phyloP scores from a whole-genome alignment of 2,113 vertebrate genomes.

The Nerophis ophidion region DNA sequence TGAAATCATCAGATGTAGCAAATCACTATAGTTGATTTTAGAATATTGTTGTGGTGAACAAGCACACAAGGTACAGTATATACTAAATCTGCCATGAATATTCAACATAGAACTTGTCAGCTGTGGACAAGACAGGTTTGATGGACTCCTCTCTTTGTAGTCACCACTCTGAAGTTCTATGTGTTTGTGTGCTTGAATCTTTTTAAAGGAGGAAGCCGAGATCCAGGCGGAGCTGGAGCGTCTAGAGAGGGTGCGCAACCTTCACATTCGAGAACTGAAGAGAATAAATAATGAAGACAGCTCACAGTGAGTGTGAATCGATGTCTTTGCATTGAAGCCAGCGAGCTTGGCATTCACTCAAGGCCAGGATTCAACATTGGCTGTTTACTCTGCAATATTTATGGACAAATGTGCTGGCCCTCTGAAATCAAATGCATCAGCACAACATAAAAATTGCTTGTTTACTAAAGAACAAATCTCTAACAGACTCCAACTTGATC shows the following conservation, averaged over 20 bases:
- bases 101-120: constrained; percentile 34
- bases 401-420: neutral
- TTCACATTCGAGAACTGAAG: constrained; percentile 99
- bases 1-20: neutral
- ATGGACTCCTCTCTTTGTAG: constrained; percentile 40
- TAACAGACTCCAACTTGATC: neutral
- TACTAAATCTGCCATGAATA: constrained; percentile 33
- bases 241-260: constrained; percentile 97
- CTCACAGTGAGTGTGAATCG: constrained; percentile 85
- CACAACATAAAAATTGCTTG: neutral
- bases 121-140: constrained; percentile 42
- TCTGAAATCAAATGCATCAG: neutral
- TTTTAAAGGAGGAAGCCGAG: constrained; percentile 98
- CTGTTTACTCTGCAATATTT: neutral
- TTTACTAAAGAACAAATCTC: neutral
- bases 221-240: constrained; percentile 98
- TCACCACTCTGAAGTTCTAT: constrained; percentile 38
- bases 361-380: neutral
- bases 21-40: constrained; percentile 13
- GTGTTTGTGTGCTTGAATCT: constrained; percentile 51
- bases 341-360: constrained; percentile 10
- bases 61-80: neutral
- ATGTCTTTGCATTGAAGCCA: constrained; percentile 29
- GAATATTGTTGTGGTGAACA: constrained; percentile 14
- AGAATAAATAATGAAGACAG: constrained; percentile 99